Base-by-base conservation (phyloP, 2,888 invertebrate genomes). In the Tinea semifulvella region DNA sequence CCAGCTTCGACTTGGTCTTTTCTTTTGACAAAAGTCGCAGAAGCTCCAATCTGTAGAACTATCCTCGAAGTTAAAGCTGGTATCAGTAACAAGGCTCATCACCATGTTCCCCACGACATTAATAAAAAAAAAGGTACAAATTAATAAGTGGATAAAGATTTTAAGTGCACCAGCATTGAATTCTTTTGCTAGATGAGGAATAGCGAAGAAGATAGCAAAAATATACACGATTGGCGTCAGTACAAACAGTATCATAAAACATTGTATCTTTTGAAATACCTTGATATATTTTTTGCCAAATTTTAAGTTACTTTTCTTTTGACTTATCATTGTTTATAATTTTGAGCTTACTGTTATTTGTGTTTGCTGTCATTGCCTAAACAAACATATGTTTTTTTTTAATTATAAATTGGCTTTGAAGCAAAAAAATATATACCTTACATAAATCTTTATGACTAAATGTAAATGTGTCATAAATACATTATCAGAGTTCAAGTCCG, bases 1-100 rank as follows among this genome's bases (percentile, higher is more conserved):
- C 86, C 92, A 94, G 1, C 93, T 87, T 27, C 92, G 82, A 1
- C 89, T 88, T 0, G 92, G 91, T 2, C 85, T 82, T 2, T 84
- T 46, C 11, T 83, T 70, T 55, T 90, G 88, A 64, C 97, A 97
- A 0, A 71, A 60, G 0, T 85, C 65, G 65, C 97, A 98, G 58
- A 89, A 88, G 46, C 82, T 82, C 89, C 90, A 92, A 1, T 35
- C 25, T 5, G 13, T 13, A 11, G 42, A 16, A 2, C 8, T 7
- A 19, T 10, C 22, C 11, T 85, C 85, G 20, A 73, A 60, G 49
- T 58, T 56, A 17, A 57, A 19, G 2, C 64, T 65, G 0, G 80
- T 59, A 28, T 68, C 60, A 2, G 56, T 62, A 1, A 61, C 20
- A 13, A 68, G 56, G 25, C 62, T 57, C 50, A 66, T 52, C 0